phyloP scores from a whole-genome alignment of 2,797 vertebrate species.

The Fratercula arctica region DNA sequence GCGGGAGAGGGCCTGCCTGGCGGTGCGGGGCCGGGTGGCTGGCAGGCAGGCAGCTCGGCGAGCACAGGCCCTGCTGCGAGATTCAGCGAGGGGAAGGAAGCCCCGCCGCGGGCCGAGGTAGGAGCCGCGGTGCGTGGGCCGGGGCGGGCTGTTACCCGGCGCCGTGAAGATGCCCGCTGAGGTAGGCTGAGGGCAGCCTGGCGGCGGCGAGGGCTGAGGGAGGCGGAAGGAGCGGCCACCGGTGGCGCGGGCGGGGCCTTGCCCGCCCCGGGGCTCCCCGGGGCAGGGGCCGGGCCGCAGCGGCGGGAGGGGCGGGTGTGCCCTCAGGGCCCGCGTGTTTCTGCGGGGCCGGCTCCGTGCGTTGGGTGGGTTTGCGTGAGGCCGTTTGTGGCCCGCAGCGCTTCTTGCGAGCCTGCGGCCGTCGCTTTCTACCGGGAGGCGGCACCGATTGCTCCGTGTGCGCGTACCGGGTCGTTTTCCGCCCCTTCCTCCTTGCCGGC shows the following conservation, averaged over 20 bases:
- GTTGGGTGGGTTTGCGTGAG: not conserved
- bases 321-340: not conserved
- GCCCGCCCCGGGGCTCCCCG: not conserved
- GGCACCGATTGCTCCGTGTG: accelerated
- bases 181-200: not conserved
- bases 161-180: not conserved
- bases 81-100: not conserved
- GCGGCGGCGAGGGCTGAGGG: not conserved
- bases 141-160: not conserved
- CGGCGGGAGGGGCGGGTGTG: not conserved
- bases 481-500: not conserved
- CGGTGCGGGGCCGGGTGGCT: too few relatives aligned
- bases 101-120: not conserved
- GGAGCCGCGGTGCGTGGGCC: not conserved
- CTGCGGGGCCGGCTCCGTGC: not conserved
- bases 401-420: not conserved
- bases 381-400: not conserved
- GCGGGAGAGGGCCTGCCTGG: not conserved
- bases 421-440: not conserved
- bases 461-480: accelerated
- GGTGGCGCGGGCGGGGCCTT: not conserved
- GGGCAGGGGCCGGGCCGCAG: not conserved
- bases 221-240: not conserved
- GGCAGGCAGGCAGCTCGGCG: not conserved
- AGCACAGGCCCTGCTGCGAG: not conserved